Evolutionary conservation across 2,113 vertebrate genomes (phyloP).

Genomic region (Ondatra zibethicus): DNA sequence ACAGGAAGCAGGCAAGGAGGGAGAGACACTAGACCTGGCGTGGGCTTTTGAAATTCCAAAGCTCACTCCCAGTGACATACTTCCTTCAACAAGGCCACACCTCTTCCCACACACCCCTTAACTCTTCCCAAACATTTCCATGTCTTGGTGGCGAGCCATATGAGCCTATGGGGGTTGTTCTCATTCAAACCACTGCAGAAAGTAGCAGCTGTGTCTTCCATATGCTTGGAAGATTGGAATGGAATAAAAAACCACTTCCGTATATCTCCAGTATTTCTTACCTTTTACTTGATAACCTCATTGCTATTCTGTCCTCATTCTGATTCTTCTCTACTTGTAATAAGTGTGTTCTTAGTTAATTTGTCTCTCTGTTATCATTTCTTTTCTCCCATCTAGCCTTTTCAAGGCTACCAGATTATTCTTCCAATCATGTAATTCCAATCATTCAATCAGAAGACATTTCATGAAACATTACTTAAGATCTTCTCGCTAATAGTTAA

Average conservation of each 20-base stretch:
- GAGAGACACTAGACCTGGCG: background rate
- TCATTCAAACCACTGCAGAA: background rate
- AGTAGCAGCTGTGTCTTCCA: background rate
- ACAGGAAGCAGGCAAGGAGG: background rate
- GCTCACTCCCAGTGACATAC: background rate
- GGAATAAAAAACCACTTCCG: background rate
- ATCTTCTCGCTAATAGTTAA: background rate
- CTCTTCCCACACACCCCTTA: background rate
- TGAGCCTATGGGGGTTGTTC: background rate
- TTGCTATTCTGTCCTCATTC: background rate
- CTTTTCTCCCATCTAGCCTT: background rate
- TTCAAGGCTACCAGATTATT: background rate
- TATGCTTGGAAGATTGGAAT: background rate
- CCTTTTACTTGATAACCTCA: background rate
- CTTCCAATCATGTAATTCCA: background rate
- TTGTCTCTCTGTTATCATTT: background rate
- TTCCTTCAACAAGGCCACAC: background rate
- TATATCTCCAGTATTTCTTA: background rate
- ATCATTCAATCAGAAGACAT: background rate
- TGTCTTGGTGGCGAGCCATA: background rate
- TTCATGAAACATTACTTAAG: constrained; percentile 5
- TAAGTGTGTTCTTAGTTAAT: background rate
- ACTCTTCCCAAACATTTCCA: background rate
- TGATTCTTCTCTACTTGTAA: background rate
- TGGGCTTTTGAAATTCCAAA: background rate